Base-by-base conservation (phyloP, 2,797 vertebrate species). In the Lemur catta region DNA sequence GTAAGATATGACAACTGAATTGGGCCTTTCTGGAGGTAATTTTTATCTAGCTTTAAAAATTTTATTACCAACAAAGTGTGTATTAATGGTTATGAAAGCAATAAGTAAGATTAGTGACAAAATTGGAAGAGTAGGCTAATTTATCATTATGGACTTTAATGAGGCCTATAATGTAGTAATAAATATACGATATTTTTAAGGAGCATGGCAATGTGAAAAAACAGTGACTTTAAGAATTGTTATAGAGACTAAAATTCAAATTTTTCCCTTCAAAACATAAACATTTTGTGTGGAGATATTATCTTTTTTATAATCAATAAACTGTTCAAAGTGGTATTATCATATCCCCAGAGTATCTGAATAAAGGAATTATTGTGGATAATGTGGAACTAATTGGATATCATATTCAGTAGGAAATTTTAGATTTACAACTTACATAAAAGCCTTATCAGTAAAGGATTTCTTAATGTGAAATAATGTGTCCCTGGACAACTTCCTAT, bases 91-190 rank as follows among this genome's bases (percentile, higher is more conserved):
- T 97, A 72, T 97, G 80, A 97, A 98, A 98, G 92, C 81, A 97
- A 97, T 98, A 98, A 98, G 98, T 98, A 98, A 98, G 50, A 92
- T 67, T 14, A 93, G 65, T 96, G 96, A 97, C 93, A 98, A 96
- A 92, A 96, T 96, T 98, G 98, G 97, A 96, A 96, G 84, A 96
- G 91, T 97, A 97, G 48, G 61, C 91, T 98, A 98, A 98, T 98
- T 97, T 98, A 97, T 98, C 96, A 97, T 98, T 96, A 97, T 91
- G 95, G 95, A 93, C 97, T 98, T 98, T 98, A 98, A 98, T 98
- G 96, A 98, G 57, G 94, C 85, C 96, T 98, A 61, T 98, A 98
- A 98, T 98, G 50, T 93, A 97, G 82, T 95, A 97, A 98, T 98
- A 98, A 94, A 96, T 97, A 98, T 94, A 95, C 75, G 97, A 3